A percentile compares a stretch with the other conserved stretches of the same genome.
Evolutionary conservation across 2,888 invertebrate species (phyloP).

Genomic region (Megamerina dolium): DNA sequence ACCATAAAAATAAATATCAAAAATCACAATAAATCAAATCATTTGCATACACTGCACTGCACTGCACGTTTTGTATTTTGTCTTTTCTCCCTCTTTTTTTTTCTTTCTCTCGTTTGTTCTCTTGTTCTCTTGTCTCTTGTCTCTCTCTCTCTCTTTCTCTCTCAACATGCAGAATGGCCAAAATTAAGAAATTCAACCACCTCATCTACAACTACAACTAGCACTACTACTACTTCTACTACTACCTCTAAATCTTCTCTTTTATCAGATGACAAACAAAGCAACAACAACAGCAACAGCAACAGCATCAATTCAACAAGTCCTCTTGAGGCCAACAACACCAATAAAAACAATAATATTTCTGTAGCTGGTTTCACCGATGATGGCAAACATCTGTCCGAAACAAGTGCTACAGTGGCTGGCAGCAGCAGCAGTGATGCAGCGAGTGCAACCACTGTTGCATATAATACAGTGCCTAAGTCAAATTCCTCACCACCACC

Average conservation of each 20-base stretch:
- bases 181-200: conserved; percentile 31
- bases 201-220: conserved; percentile 15
- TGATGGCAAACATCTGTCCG: background rate
- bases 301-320: conserved; percentile 1
- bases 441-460: background rate
- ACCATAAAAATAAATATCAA: too few relatives aligned
- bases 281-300: conserved; percentile 10
- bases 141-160: conserved; percentile 13
- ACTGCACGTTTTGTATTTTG: conserved; percentile 8
- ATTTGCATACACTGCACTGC: background rate
- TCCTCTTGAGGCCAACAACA: conserved; percentile 1
- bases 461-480: conserved; percentile 5
- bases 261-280: conserved; percentile 35
- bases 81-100: conserved; percentile 9
- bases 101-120: conserved; percentile 9
- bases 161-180: conserved; percentile 35
- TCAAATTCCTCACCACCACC: conserved; percentile 4
- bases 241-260: conserved; percentile 36
- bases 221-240: conserved; percentile 22
- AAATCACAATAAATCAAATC: background rate
- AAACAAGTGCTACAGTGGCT: background rate
- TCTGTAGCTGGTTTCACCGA: conserved; percentile 10
- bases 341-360: conserved; percentile 14
- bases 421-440: background rate
- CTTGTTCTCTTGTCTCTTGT: too few relatives aligned